Percentiles rank a stretch among this genome's conserved stretches.
These are phyloP conservation scores for Dryoscopus gambensis DNA, from an alignment of 2,113 vertebrate species.

Conservation along the genomic window DNA sequence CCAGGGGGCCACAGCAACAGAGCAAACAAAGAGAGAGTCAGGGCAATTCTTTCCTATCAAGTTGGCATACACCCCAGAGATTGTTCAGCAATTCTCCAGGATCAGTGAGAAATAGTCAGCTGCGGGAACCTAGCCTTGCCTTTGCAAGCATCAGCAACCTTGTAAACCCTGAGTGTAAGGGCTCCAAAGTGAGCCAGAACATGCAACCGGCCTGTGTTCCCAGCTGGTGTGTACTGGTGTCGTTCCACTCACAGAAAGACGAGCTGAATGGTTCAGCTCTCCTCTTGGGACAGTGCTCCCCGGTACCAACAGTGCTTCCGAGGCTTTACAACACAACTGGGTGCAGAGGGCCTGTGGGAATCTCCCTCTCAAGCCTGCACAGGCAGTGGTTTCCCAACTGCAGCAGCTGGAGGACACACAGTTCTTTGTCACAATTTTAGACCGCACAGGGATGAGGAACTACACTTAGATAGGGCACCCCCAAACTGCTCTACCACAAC, in stretches of 20 bases:
- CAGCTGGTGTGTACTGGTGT: neutral
- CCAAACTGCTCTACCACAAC: neutral
- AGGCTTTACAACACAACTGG: neutral
- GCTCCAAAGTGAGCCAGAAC: neutral
- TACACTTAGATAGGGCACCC: neutral
- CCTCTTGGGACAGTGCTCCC: neutral
- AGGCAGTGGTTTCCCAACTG: accelerated
- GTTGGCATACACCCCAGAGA: conserved; percentile 37
- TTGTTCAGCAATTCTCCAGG: conserved; percentile 50
- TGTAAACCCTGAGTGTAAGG: neutral
- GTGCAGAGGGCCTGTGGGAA: accelerated
- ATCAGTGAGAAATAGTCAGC: conserved; percentile 27
- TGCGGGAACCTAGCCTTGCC: conserved; percentile 21
- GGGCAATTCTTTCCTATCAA: conserved; percentile 46
- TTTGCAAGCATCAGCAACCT: conserved; percentile 26
- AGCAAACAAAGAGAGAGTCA: conserved; percentile 40
- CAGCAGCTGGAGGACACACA: neutral
- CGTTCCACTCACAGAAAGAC: neutral
- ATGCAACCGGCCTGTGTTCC: neutral
- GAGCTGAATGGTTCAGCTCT: neutral
- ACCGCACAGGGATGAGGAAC: neutral
- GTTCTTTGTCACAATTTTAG: neutral
- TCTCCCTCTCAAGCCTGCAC: neutral
- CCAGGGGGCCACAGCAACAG: conserved; percentile 3
- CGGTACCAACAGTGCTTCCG: neutral